Base-by-base conservation (phyloP, 2,888 invertebrate species). In the Hemaris fuciformis region DNA sequence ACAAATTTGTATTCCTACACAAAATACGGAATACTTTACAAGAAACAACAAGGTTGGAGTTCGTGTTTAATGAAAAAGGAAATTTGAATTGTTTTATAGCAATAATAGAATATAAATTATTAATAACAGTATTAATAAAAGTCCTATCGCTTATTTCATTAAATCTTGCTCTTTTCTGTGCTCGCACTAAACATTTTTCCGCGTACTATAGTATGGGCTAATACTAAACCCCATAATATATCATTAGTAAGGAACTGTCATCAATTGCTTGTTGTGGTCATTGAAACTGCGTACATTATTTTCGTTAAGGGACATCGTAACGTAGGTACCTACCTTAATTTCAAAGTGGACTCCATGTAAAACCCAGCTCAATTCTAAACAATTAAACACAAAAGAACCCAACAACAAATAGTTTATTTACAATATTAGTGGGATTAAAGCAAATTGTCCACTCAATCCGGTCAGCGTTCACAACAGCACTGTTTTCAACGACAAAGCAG, bases 371-470 rank as follows among this genome's bases (percentile, higher is more conserved):
- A 15, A 53, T 53, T 27, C 53, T 53, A 31, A 15, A 31, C 18
- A 53, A 64, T 65, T 62, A 63, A 42, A 60, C 66, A 61, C 58
- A 41, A 63, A 62, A 38, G 38, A n/a, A 62, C 61, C 64, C 62
- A 53, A 53, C 53, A 53, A 53, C 27, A 31, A 53, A 53, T 27
- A 31, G 18, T 15, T 31, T 53, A 53, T 70, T 75, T 76, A 77
- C 73, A 53, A 31, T 31, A 53, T 53, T 53, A 53, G 31, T 53
- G 27, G 53, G 53, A 27, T 53, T 53, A 53, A 53, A 53, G 18
- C 53, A 18, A 18, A 53, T 72, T 79, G 87, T 79, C 82, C 85
- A 88, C 85, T 88, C 80, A 73, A 74, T 77, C 77, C 80, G 85
- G 84, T 82, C 87, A 85, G 77, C 80, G 72, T 77, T 74, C 69